Base-by-base conservation (phyloP, 2,888 invertebrate species). In the Nymphalis urticae region DNA sequence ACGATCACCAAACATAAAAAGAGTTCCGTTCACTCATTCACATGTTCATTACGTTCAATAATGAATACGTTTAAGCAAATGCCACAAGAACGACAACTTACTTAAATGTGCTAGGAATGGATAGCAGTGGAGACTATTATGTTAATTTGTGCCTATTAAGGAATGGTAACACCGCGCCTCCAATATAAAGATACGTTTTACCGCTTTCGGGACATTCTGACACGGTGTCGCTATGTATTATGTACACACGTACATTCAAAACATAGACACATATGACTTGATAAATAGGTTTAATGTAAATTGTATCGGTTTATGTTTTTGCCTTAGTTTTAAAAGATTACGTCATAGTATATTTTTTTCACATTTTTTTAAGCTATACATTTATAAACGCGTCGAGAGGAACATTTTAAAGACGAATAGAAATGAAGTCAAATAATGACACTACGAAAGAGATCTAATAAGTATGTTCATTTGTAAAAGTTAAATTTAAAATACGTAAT, bases 81-180 rank as follows among this genome's bases (percentile, higher is more conserved):
- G 58, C 16, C 13, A 50, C 42, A 13, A 56, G 54, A 42, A 36
- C 6, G 27, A 58, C 58, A 58, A 36, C n/a, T 36, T 16, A 58
- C 27, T 58, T 58, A 36, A 58, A 58, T 42, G 58, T 58, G 42
- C 19, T 42, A 10, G 42, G 58, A 36, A 58, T 42, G 42, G 58
- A 6, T n/a, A 19, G 42, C 32, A 32, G n/a, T 16, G 24, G 54
- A 16, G 54, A 6, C 24, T 54, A 27, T 66, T 69, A 71, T 66
- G 71, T 53, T 62, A 69, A 69, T 72, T 58, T 47, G 60, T 48
- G 62, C 64, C 66, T 51, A 69, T 72, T 72, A 72, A 51, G 50
- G 36, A 64, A 56, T 61, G 51, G 63, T 61, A 50, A 47, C 62
- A 64, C 53, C 66, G 66, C 48, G 65, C 21, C 53, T 63, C 50